Evolutionary conservation across 2,113 vertebrate genomes (phyloP).

Genomic region (Suncus etruscus): DNA sequence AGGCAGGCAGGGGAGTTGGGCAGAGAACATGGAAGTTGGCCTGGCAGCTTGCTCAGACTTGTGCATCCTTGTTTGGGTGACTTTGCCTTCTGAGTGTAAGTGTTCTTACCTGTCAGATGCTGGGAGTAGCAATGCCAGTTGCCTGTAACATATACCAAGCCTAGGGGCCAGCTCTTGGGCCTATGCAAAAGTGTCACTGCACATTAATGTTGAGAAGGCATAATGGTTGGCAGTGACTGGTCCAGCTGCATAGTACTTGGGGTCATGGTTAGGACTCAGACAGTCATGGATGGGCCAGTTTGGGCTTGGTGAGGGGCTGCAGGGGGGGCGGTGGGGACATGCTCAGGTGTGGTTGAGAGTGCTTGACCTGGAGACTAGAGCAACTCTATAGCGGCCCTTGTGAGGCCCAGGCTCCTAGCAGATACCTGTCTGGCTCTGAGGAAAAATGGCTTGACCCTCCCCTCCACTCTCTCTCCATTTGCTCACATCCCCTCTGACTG

Average conservation of each 20-base stretch:
- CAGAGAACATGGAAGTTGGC: not conserved
- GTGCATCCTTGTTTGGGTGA: not conserved
- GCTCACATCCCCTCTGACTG: not conserved
- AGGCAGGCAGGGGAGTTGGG: not conserved
- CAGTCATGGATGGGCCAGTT: not conserved
- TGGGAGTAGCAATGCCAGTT: not conserved
- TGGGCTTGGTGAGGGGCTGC: not conserved
- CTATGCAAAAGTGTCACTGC: too few species aligned
- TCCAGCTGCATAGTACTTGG: not conserved
- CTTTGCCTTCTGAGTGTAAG: not conserved
- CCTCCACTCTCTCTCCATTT: too few species aligned
- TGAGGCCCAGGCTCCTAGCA: not conserved
- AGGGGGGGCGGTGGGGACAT: not conserved
- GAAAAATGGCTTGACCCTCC: not conserved
- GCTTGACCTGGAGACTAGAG: not conserved
- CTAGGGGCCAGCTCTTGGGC: too few species aligned
- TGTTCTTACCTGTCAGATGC: slow-evolving; percentile 6
- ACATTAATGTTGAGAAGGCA: not conserved
- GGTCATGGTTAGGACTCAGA: not conserved
- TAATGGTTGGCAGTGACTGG: not conserved
- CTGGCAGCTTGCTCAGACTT: not conserved
- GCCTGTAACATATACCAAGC: not conserved
- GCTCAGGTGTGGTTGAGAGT: not conserved
- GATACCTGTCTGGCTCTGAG: not conserved
- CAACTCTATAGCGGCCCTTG: not conserved